Base-by-base conservation (phyloP, 2,888 invertebrate genomes). In the Epinotia demarniana region DNA sequence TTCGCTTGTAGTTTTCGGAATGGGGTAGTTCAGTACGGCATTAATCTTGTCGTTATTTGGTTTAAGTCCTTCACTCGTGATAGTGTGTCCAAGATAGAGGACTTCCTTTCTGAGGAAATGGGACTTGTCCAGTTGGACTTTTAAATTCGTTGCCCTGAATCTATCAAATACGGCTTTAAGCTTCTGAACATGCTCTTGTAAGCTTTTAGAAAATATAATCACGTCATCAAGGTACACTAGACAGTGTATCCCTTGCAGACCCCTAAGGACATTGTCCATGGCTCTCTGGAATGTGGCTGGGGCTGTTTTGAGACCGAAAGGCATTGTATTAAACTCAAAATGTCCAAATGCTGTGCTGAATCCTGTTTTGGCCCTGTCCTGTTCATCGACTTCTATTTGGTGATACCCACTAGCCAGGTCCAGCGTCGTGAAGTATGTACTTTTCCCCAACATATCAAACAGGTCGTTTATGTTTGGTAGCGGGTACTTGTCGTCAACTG, bases 271-370 rank as follows among this genome's bases (percentile, higher is more conserved):
- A 71, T 79, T 83, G 60, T 89, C 84, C 88, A 89, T 89, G 0
- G 86, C 75, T 5, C 87, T 68, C 79, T 89, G 89, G 70, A 90
- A 89, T 0, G 88, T 88, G 1, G 85, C 84, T 0, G 90, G 90
- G 1, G 89, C 88, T 23, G 23, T 23, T 23, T 23, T 23, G 23
- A 23, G 23, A 1, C 82, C 83, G 66, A 85, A 83, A 0, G 81
- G 83, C 81, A 82, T 82, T 11, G 82, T 62, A 0, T 57, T 43
- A 19, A 83, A 84, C 76, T 83, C 82, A 39, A 72, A 84, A 19
- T 83, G 82, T 0, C 81, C 81, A 0, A 19, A 72, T 8, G 81
- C 82, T 9, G 81, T 84, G 77, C 83, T 82, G 0, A 46, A 18
- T 33, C 33, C 33, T 33, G 33, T 33, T 33, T 33, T 33, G 33